Evolutionary conservation across 1,140 invertebrate species (phyloP), one percentile per base, ranked within the genome.

Genomic region (Ceratosolen fusciceps): DNA sequence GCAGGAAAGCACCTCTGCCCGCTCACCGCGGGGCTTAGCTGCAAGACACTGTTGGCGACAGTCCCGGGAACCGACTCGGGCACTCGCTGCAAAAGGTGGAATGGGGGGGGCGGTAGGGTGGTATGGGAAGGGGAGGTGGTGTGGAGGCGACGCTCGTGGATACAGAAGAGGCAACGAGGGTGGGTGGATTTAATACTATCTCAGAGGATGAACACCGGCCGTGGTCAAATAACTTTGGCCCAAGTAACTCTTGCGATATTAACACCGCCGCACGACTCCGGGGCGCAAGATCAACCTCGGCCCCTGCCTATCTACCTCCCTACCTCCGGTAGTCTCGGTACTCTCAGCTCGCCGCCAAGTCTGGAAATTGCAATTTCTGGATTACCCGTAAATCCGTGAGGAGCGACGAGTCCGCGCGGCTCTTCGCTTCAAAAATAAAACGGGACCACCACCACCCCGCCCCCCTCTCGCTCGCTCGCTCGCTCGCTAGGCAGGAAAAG

Each of bases 211-310:
- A 87, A 88, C 87, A 88, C 87, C 87, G 87, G n/a, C 65, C 34
- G 88, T 89, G 88, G 88, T 90, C 89, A 90, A 90, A 89, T 90
- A 90, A 90, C 87, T 89, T 90, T 86, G 83, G 72, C 49, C 84
- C 86, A 85, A 88, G 88, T 88, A 87, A 89, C 87, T 86, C 84
- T 83, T 83, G 86, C 86, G 86, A 86, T 89, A 88, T 89, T 88
- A 89, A 87, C 84, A 83, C 65, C 83, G 81, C 81, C 83, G 67
- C 84, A 82, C 31, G 47, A 68, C 65, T 76, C 47, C 31, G 2
- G n/a, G n/a, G 14, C 19, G 62, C 31, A 54, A 76, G 62, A 76
- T 76, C 47, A 9, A 31, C 14, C 31, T 24, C 43, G 9, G 26
- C 9, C 9, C 39, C 49, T n/a, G n/a, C n/a, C n/a, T n/a, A n/a